Evolutionary conservation across 2,797 vertebrate genomes (phyloP).

Genomic region (Pteropus rufus): DNA sequence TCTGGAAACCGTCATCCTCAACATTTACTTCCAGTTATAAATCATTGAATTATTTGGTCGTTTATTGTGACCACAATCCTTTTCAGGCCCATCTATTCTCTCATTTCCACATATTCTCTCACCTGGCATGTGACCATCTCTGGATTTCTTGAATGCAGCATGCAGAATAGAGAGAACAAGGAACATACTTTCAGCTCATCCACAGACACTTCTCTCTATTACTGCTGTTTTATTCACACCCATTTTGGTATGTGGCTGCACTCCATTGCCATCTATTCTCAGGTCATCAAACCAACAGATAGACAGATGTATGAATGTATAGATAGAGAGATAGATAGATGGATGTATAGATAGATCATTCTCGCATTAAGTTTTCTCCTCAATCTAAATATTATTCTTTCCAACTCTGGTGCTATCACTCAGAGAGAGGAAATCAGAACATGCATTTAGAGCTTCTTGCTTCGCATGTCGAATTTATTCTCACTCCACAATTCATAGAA

Average conservation of each 20-base stretch:
- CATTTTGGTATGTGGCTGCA: background rate
- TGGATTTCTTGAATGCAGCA: background rate
- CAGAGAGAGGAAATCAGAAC: background rate
- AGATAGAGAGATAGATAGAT: background rate
- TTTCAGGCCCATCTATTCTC: background rate
- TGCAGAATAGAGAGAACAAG: background rate
- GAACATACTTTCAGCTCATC: background rate
- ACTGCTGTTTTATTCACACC: background rate
- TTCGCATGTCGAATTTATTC: background rate
- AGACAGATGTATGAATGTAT: background rate
- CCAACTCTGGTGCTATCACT: background rate
- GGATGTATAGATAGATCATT: background rate
- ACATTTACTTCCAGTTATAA: background rate
- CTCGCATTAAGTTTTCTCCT: background rate
- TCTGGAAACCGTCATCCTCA: background rate
- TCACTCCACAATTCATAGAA: background rate
- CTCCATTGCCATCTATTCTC: background rate
- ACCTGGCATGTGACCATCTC: background rate
- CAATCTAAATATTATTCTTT: background rate
- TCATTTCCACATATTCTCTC: background rate
- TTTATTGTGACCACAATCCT: background rate
- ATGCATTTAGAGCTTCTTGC: background rate
- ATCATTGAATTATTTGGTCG: background rate
- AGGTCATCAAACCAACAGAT: background rate
- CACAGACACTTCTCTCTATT: background rate